Evolutionary conservation across 2,888 invertebrate species (phyloP).

Genomic region (Aleiodes leptofemur): DNA sequence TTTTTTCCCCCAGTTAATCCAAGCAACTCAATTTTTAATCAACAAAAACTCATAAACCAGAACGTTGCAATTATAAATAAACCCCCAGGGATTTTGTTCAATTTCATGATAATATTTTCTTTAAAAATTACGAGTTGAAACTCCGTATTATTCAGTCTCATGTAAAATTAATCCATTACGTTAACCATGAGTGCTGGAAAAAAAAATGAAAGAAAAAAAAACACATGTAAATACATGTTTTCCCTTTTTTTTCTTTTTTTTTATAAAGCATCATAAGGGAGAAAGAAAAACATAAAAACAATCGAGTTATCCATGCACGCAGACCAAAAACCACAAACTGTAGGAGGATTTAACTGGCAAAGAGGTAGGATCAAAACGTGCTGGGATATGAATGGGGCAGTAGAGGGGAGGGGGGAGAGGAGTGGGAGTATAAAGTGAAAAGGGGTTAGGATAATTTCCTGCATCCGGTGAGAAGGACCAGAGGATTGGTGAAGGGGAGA

Average conservation of each 20-base stretch:
- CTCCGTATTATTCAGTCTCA: slow-evolving; percentile 33
- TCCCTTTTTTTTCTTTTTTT: neutral
- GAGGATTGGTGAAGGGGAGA: slow-evolving; percentile 53
- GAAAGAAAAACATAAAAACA: slow-evolving; percentile 40
- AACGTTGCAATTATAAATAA: neutral
- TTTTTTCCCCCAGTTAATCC: too few relatives aligned
- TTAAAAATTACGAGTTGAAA: slow-evolving; percentile 17
- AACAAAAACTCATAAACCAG: too few relatives aligned
- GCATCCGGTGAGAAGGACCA: slow-evolving; percentile 48
- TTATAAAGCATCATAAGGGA: neutral
- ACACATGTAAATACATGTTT: slow-evolving; percentile 32
- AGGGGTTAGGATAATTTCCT: slow-evolving; percentile 60
- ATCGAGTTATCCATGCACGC: slow-evolving; percentile 14
- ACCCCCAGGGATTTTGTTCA: neutral
- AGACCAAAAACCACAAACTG: slow-evolving; percentile 44
- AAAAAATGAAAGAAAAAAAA: slow-evolving; percentile 49
- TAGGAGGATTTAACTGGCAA: slow-evolving; percentile 52
- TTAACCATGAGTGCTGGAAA: neutral
- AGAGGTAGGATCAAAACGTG: slow-evolving; percentile 55
- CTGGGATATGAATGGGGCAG: slow-evolving; percentile 50
- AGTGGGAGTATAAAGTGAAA: slow-evolving; percentile 20
- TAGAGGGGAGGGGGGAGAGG: slow-evolving; percentile 13
- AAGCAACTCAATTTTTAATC: neutral
- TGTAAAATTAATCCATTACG: slow-evolving; percentile 27
- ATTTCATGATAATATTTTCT: slow-evolving; percentile 12